Conservation (phyloP, 1,140 invertebrate species). For the Aphis craccivora region DNA sequence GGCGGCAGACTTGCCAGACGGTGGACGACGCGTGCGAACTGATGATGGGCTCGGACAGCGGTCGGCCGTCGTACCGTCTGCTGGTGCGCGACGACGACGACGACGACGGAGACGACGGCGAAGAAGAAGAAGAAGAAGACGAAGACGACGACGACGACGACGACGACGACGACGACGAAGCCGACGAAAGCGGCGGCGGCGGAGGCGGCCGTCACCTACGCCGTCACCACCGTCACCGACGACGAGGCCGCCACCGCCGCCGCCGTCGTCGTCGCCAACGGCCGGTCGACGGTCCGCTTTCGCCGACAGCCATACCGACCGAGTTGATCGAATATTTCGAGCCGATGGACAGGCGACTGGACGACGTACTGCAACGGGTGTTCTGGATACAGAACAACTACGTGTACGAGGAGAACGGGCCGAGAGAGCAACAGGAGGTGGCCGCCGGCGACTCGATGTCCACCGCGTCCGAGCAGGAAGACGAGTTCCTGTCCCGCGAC, state of each 20-base stretch:
- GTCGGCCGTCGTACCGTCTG: neutral
- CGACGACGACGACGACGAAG: neutral
- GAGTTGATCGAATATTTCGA: neutral
- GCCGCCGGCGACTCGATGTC: neutral
- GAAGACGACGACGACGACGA: no score
- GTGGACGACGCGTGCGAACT: neutral
- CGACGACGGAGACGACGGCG: neutral
- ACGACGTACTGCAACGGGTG: neutral
- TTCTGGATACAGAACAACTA: neutral
- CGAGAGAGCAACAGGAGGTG: neutral
- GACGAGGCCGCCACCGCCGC: neutral
- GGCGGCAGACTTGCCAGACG: neutral
- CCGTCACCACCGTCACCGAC: neutral
- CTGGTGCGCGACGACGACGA: neutral
- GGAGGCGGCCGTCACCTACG: neutral
- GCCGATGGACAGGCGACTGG: neutral
- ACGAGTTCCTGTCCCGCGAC: neutral
- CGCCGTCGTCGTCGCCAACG: neutral
- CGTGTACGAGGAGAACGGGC: neutral
- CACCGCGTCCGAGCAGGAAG: constrained; percentile 2
- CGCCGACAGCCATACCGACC: neutral
- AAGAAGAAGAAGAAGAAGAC: neutral
- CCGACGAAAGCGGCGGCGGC: neutral
- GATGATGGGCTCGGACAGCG: neutral
- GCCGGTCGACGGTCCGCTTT: neutral